Percentiles rank a stretch among this genome's conserved stretches.
These are phyloP conservation scores for Phoenicopterus ruber DNA, from an alignment of 2,113 vertebrate genomes.

Conservation along the genomic window DNA sequence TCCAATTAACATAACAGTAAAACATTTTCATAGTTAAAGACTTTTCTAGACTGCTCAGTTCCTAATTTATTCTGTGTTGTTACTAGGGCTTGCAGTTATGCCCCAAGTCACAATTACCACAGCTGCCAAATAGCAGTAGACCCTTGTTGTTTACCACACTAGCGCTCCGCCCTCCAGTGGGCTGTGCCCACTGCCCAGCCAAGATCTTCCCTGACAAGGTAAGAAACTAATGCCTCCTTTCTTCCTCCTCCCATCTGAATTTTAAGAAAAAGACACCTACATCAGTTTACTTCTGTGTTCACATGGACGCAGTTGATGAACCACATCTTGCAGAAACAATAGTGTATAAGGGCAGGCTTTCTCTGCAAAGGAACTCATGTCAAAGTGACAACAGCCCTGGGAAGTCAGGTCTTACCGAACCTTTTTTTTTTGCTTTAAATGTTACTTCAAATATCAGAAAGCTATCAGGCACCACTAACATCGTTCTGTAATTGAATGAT, in stretches of 20 bases:
- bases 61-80: not conserved
- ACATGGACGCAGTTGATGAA: not conserved
- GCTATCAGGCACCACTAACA: not conserved
- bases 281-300: not conserved
- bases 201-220: not conserved
- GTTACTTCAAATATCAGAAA: not conserved
- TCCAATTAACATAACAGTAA: not conserved
- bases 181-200: not conserved
- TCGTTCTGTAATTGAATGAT: not conserved
- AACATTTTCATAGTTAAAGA: not conserved
- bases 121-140: not conserved
- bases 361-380: not conserved
- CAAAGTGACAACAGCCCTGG: not conserved
- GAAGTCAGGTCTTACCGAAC: not conserved
- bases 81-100: not conserved
- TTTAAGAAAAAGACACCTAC: not conserved
- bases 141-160: not conserved
- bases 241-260: not conserved
- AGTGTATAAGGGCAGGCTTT: not conserved
- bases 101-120: not conserved
- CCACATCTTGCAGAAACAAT: not conserved
- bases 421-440: not conserved
- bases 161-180: not conserved
- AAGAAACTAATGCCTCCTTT: not conserved
- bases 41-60: not conserved